A percentile compares a stretch with the other conserved stretches of the same genome.
Conservation (phyloP, 2,797 vertebrate genomes). For the Hirundo rustica region DNA sequence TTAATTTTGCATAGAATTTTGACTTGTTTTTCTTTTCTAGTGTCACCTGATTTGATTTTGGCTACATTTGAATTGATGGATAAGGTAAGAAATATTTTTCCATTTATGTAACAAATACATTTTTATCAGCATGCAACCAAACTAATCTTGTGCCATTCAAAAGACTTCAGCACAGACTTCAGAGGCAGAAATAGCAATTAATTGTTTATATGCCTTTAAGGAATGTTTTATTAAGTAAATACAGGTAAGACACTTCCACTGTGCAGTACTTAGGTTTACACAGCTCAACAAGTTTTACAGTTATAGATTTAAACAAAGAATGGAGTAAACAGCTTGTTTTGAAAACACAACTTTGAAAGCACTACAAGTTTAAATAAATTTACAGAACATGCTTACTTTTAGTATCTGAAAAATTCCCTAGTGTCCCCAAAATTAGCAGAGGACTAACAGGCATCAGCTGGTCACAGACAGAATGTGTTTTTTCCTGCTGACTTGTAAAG, state of each 20-base stretch:
- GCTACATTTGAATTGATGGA: not conserved
- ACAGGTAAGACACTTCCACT: not conserved
- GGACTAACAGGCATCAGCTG: not conserved
- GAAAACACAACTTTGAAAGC: not conserved
- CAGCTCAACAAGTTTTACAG: not conserved
- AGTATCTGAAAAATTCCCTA: not conserved
- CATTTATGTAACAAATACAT: not conserved
- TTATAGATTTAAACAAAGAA: not conserved
- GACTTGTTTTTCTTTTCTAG: not conserved
- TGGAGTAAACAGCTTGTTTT: not conserved
- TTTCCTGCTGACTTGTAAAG: not conserved
- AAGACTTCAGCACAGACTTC: not conserved
- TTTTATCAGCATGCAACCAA: not conserved
- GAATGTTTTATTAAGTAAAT: not conserved
- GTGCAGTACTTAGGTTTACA: not conserved
- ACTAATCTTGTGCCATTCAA: not conserved
- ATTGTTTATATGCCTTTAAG: not conserved
- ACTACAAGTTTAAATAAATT: not conserved
- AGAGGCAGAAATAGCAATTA: not conserved
- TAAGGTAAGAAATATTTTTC: not conserved
- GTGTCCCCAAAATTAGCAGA: not conserved
- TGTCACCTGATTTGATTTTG: not conserved
- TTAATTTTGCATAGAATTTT: not conserved
- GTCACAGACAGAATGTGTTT: not conserved
- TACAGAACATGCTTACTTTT: not conserved